These are phyloP conservation scores for Muraenolepis orangiensis DNA, from an alignment of 2,797 vertebrate genomes.

Conservation along the genomic window DNA sequence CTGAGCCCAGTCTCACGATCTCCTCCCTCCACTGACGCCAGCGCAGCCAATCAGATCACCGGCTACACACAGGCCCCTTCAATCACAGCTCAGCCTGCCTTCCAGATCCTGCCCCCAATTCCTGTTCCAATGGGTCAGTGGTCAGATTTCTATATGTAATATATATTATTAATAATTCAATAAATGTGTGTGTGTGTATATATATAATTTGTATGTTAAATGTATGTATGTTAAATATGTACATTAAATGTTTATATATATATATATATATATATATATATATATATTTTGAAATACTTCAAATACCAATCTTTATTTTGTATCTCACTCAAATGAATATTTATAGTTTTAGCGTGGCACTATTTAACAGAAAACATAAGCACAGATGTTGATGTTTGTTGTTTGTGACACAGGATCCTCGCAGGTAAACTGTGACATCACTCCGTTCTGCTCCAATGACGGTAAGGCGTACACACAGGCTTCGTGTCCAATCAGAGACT, in stretches of 20 bases:
- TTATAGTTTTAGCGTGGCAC: not conserved
- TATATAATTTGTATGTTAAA: not conserved
- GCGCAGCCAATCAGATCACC: conserved; percentile 22
- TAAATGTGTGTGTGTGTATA: not conserved
- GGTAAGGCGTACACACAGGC: conserved; percentile 47
- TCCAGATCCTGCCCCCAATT: not conserved
- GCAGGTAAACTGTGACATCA: conserved; percentile 47
- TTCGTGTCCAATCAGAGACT: conserved; percentile 1
- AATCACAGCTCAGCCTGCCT: not conserved
- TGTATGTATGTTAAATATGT: no score
- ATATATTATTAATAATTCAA: not conserved
- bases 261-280: not conserved
- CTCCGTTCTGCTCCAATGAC: conserved; percentile 50
- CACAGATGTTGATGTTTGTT: conserved; percentile 2
- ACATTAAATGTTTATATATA: not conserved
- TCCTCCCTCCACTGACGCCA: conserved; percentile 1
- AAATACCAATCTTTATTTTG: no score
- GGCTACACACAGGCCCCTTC: not conserved
- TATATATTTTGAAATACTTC: no score
- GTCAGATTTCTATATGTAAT: not conserved
- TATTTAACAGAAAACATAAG: no score
- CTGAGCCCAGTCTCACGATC: not conserved
- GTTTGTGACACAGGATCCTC: conserved; percentile 26
- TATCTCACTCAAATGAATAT: not conserved
- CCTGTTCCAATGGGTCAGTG: conserved; percentile 8